Evolutionary conservation across 2,797 vertebrate species (phyloP).

Genomic region (Sebastes iracundus): DNA sequence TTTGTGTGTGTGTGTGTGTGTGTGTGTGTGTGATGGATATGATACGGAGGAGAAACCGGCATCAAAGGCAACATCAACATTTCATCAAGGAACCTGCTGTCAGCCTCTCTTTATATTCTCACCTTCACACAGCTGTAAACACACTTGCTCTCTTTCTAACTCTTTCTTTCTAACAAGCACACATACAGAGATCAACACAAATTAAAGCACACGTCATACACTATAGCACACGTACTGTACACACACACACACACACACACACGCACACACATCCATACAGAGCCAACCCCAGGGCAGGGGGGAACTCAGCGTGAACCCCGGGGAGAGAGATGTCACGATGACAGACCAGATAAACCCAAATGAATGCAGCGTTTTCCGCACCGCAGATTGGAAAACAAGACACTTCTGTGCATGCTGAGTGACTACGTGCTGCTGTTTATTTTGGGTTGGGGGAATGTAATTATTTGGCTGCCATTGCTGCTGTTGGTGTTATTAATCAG

Average conservation of each 20-base stretch:
- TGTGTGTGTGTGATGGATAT: slow-evolving; percentile 13
- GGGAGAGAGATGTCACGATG: slow-evolving; percentile 47
- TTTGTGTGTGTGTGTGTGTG: not conserved
- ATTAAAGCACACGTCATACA: not conserved
- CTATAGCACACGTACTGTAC: not conserved
- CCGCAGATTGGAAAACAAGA: slow-evolving; percentile 49
- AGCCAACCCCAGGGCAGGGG: slow-evolving; percentile 7
- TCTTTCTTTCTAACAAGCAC: slow-evolving; percentile 3
- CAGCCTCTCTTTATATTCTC: not conserved
- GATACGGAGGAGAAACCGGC: slow-evolving; percentile 28
- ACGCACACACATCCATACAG: not conserved
- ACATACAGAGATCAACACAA: not conserved
- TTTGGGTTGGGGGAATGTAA: slow-evolving; percentile 48
- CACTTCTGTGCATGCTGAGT: slow-evolving; percentile 11
- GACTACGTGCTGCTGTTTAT: slow-evolving; percentile 55
- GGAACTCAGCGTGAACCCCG: slow-evolving; percentile 29
- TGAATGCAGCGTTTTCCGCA: slow-evolving; percentile 54
- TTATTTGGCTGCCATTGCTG: slow-evolving; percentile 53
- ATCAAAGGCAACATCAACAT: slow-evolving; percentile 46
- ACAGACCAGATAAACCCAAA: slow-evolving; percentile 48
- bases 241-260: not conserved
- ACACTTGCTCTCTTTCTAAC: not conserved
- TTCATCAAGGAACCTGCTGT: slow-evolving; percentile 41
- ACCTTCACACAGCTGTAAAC: not conserved
- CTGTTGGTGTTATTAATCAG: slow-evolving; percentile 58